Evolutionary conservation across 2,113 vertebrate genomes (phyloP).

Genomic region (Monopterus albus): DNA sequence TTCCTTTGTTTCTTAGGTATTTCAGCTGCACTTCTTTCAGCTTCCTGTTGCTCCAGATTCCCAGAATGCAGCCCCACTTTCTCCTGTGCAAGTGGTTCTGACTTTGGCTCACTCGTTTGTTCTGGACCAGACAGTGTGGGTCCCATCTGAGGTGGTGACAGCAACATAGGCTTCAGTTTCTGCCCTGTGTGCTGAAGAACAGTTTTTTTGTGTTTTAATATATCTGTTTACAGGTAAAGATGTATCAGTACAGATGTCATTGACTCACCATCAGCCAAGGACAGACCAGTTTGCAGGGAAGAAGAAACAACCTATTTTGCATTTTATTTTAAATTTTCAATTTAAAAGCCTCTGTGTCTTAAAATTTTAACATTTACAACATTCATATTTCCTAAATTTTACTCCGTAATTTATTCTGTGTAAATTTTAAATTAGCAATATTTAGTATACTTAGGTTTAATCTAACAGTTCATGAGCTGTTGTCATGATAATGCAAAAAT

Average conservation of each 20-base stretch:
- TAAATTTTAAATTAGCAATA: no score
- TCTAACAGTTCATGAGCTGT: no score
- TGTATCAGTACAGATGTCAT: no score
- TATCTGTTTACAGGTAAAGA: no score
- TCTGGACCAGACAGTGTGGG: constrained; percentile 4
- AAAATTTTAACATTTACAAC: no score
- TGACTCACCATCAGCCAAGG: no score
- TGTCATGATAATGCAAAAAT: not conserved
- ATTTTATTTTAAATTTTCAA: no score
- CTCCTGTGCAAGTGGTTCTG: not conserved
- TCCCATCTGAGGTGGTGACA: constrained; percentile 8
- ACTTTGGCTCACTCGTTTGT: not conserved
- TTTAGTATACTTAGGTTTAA: no score
- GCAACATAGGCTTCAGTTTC: constrained; percentile 3
- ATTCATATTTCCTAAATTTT: no score
- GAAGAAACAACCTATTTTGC: not conserved
- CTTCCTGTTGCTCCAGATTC: constrained; percentile 6
- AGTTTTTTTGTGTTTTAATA: no score
- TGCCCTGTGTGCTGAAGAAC: constrained; percentile 47
- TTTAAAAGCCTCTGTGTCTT: no score
- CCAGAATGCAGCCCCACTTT: not conserved
- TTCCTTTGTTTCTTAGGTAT: not conserved
- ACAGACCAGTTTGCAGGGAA: not conserved
- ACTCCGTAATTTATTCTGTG: no score
- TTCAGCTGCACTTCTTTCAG: not conserved